These are phyloP conservation scores for Leptobrachium leishanense DNA, from an alignment of 2,113 vertebrate genomes.

Conservation along the genomic window DNA sequence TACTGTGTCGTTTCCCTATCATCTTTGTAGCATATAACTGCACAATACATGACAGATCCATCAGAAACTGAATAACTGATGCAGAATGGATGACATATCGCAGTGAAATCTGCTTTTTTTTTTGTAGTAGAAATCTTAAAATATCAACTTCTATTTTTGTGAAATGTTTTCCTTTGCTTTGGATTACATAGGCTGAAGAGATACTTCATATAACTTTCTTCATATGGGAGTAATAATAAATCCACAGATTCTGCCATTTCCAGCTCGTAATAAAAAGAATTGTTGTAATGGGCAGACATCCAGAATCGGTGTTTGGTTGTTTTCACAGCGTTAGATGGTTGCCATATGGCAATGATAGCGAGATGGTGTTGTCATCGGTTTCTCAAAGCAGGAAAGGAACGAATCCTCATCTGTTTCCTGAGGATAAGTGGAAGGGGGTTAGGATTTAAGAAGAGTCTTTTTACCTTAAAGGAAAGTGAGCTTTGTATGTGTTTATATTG, in stretches of 20 bases:
- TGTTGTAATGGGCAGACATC: constrained; percentile 82
- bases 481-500: constrained; percentile 60
- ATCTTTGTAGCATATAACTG: too few relatives aligned
- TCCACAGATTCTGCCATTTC: constrained; percentile 57
- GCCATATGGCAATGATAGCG: constrained; percentile 86
- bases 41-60: too few relatives aligned
- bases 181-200: constrained; percentile 30
- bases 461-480: constrained; percentile 82
- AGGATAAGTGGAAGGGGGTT: constrained; percentile 87
- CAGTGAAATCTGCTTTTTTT: too few relatives aligned
- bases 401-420: constrained; percentile 98
- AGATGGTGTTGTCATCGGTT: constrained; percentile 90
- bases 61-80: too few relatives aligned
- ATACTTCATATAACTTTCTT: constrained; percentile 37
- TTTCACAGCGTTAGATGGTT: constrained; percentile 80
- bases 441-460: constrained; percentile 87
- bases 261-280: constrained; percentile 65
- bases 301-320: constrained; percentile 87
- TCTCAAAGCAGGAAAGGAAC: constrained; percentile 91
- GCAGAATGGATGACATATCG: too few relatives aligned
- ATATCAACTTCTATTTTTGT: too few relatives aligned
- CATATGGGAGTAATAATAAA: constrained; percentile 43
- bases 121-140: too few relatives aligned
- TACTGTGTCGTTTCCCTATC: too few relatives aligned
- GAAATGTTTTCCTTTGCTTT: too few relatives aligned